phyloP scores from a whole-genome alignment of 1,140 invertebrate genomes.

The Vanessa tameamea region DNA sequence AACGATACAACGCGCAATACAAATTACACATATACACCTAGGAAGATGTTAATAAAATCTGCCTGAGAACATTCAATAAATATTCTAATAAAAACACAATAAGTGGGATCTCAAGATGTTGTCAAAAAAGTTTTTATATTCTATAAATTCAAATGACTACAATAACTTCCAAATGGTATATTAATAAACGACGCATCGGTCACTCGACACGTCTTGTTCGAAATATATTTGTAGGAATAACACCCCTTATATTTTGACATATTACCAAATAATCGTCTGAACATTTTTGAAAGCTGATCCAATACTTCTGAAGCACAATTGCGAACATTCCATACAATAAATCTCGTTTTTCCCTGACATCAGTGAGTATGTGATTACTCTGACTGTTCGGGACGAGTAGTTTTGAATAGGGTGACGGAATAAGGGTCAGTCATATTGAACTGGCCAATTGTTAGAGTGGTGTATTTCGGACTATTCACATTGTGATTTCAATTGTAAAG shows the following conservation, averaged over 20 bases:
- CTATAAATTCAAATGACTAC: too few relatives aligned
- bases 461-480: conserved; percentile 21
- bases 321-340: conserved; percentile 25
- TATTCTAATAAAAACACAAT: too few relatives aligned
- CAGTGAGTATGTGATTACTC: conserved; percentile 44
- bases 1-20: too few relatives aligned
- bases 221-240: background rate
- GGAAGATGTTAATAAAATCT: too few relatives aligned
- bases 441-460: conserved; percentile 42
- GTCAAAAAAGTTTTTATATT: too few relatives aligned
- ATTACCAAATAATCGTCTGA: background rate
- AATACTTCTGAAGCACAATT: conserved; percentile 9
- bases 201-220: too few relatives aligned
- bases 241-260: background rate
- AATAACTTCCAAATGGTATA: too few relatives aligned
- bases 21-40: too few relatives aligned
- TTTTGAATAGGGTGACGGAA: conserved; percentile 46
- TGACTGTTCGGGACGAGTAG: conserved; percentile 44
- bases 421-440: conserved; percentile 46
- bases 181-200: too few relatives aligned
- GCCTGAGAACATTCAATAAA: too few relatives aligned
- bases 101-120: too few relatives aligned
- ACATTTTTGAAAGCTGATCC: background rate
- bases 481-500: conserved; percentile 2
- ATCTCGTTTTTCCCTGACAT: conserved; percentile 46